Base-by-base conservation (phyloP, 2,888 invertebrate genomes). In the Alviniconcha strummeri region DNA sequence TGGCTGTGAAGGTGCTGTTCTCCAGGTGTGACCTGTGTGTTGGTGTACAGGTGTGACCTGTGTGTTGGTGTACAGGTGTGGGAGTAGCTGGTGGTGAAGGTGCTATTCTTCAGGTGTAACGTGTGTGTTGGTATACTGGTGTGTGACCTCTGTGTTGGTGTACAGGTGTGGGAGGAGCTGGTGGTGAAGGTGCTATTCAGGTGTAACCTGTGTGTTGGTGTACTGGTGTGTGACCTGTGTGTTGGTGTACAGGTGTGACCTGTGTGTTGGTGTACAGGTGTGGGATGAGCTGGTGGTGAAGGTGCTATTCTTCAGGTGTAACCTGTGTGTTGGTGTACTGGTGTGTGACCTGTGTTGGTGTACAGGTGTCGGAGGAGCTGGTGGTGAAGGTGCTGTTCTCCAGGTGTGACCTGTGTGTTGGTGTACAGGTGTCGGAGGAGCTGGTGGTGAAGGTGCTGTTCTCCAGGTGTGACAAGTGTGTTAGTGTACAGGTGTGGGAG, bases 181-280 rank as follows among this genome's bases (percentile, higher is more conserved):
- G 91, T 57, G 92, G 96, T 98, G n/a, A 95, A 97, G n/a, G n/a
- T n/a, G 72, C 52, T 8, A 52, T 8, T 6, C 15, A 15, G 36
- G 72, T 36, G 19, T 36, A 19, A 19, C 7, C 7, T 69, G 69
- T 69, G n/a, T n/a, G 69, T 36, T 52, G 52, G 5, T 69, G 7
- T n/a, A 9, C 98, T 0, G 96, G 96, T 7, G 98, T 98, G 91
- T 57, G 92, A 96, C 98, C n/a, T 95, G 97, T 64, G 96, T 98
- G 0, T 96, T 96, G 88, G n/a, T n/a, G n/a, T n/a, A n/a, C n/a
- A n/a, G n/a, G n/a, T n/a, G n/a, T n/a, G n/a, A n/a, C n/a, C n/a
- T n/a, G 5, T 69, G 7, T 69, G 11, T 13, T 69, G 5, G n/a
- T 69, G 7, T n/a, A 9, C 98, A 0, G 96, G 96, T 7, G 98